Base-by-base conservation (phyloP, 2,888 invertebrate genomes). In the Ametastegia equiseti region DNA sequence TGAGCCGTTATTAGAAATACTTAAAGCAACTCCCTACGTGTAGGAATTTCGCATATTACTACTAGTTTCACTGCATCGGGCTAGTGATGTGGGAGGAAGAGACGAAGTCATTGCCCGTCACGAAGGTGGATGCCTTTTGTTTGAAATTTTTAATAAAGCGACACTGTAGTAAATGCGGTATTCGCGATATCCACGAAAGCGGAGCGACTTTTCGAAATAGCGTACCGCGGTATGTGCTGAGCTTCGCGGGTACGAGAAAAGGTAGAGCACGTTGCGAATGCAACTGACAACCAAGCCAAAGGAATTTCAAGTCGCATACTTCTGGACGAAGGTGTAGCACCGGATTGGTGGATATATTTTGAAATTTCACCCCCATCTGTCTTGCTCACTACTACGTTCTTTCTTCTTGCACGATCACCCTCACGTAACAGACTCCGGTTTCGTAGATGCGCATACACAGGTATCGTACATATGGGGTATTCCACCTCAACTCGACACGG, bases 141-240 rank as follows among this genome's bases (percentile, higher is more conserved):
- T 84, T 84, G 84, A 87, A 85, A 87, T 86, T 86, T 87, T 88
- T 89, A 89, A 89, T 89, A 88, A 88, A 89, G 86, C 84, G 83
- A 45, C 75, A 75, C 75, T 50, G 54, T 47, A 27, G 71, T 36
- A 36, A 75, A 75, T 36, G 75, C 2, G 75, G 54, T 36, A 75
- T 75, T 75, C 33, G 50, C 33, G 75, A 75, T 54, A 75, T 75
- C 19, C 33, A 33, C 50, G 13, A 75, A 75, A 75, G 33, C 54
- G 50, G n/a, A 75, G 50, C 47, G 54, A 54, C 75, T 50, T 36
- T 75, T 75, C 45, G 50, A 75, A 75, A 75, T 50, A 54, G 23
- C 54, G 23, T 54, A 13, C 13, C 54, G 36, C 54, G 33, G 71
- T 45, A 71, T 45, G 45, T 36, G 45, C 71, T 30, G 45, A 71